Percentiles rank a stretch among this genome's conserved stretches.
These are phyloP conservation scores for Mesitornis unicolor DNA, from an alignment of 2,113 vertebrate genomes.

Conservation along the genomic window DNA sequence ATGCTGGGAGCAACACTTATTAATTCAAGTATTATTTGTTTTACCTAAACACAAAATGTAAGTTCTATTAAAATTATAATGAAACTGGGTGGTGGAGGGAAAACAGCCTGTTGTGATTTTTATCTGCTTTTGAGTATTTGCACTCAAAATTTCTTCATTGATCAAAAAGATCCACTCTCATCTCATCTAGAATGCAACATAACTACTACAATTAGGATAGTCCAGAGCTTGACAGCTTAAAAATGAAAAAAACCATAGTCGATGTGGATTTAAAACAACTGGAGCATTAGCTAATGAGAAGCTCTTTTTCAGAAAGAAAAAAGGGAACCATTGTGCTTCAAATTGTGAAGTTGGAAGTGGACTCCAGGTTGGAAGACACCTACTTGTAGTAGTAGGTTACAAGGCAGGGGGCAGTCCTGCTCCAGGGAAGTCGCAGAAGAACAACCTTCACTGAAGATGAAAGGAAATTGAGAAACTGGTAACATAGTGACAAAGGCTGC, in stretches of 20 bases:
- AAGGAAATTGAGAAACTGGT: neutral
- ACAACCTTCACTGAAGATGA: neutral
- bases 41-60: neutral
- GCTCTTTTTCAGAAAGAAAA: neutral
- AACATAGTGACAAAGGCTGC: neutral
- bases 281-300: neutral
- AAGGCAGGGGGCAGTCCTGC: neutral
- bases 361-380: neutral
- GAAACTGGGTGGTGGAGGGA: neutral
- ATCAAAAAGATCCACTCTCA: neutral
- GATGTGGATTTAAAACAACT: neutral
- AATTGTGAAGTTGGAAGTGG: neutral
- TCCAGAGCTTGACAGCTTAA: neutral
- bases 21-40: neutral
- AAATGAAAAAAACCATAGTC: neutral
- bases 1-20: neutral
- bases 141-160: neutral
- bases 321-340: neutral
- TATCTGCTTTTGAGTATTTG: neutral
- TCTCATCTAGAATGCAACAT: neutral
- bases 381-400: accelerated
- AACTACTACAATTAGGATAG: neutral
- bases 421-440: neutral
- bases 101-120: neutral
- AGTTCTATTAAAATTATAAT: neutral